Evolutionary conservation across 2,888 invertebrate genomes (phyloP).

Genomic region (Osmoderma eremita): DNA sequence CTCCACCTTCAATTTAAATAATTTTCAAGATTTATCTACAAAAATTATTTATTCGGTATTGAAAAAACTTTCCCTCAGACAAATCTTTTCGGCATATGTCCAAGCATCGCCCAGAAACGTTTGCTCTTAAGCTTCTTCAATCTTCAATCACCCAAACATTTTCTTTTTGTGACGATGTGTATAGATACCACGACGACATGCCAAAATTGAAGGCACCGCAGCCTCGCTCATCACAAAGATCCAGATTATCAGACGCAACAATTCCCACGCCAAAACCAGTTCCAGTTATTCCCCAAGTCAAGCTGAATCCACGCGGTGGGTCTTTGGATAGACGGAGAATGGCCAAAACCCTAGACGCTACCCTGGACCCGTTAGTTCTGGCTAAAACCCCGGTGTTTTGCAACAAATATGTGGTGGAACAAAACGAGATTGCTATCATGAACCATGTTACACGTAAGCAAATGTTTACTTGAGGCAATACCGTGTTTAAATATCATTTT

Average conservation of each 20-base stretch:
- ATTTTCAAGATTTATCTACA: too few relatives aligned
- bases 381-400: constrained; percentile 73
- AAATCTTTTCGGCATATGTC: too few relatives aligned
- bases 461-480: background rate
- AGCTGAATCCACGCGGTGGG: constrained; percentile 52
- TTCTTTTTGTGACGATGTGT: background rate
- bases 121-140: too few relatives aligned
- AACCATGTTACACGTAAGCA: constrained; percentile 55
- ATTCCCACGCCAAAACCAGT: constrained; percentile 46
- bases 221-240: constrained; percentile 58
- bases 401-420: constrained; percentile 76
- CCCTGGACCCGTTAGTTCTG: constrained; percentile 59
- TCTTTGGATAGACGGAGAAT: constrained; percentile 58
- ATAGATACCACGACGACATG: constrained; percentile 58
- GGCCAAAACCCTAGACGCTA: constrained; percentile 55
- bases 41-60: too few relatives aligned
- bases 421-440: constrained; percentile 58
- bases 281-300: constrained; percentile 15
- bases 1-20: too few relatives aligned
- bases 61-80: too few relatives aligned
- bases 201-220: constrained; percentile 48
- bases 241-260: constrained; percentile 59
- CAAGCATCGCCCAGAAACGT: too few relatives aligned
- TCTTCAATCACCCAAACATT: background rate
- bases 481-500: too few relatives aligned